Base-by-base conservation (phyloP, 1,140 invertebrate genomes). In the Araneus ventricosus region DNA sequence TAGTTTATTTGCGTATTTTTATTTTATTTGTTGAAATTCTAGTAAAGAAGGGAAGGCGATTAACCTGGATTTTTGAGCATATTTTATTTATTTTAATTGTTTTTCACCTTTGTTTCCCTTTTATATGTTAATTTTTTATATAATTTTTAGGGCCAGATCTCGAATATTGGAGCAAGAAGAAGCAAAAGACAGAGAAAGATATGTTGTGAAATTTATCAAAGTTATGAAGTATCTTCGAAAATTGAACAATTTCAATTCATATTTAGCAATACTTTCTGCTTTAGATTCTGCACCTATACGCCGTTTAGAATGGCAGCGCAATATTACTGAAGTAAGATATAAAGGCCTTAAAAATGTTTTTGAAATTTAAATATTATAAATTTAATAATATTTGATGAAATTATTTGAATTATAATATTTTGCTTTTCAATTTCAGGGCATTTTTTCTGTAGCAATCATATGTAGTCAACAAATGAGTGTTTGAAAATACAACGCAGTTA, bases 161-260 rank as follows among this genome's bases (percentile, higher is more conserved):
- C 96, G 96, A 94, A 97, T 98, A 91, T 95, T 99, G 67, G 97
- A 97, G 94, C 97, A 97, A 93, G 96, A 97, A 94, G 98, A 99
- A 94, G 97, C 98, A 17, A 98, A 98, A 95, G 98, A 99, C 94
- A 96, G 99, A n/a, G 99, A 99, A 96, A 98, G 98, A 95, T 99
- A 98, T 95, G 98, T 99, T 63, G 97, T 98, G 92, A 99, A 99
- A 95, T 99, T 99, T 95, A 98, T 99, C 61, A 99, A 99, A 96
- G 99, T 99, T 82, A 99, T 99, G 99, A 99, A 99, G 96, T 97
- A 98, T 95, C 96, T 99, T 92, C 96, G 99, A 93, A 99, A 99
- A 95, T 97, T 99, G 95, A 99, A 99, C 93, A 99, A 99, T 96
- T 99, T 99, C 95, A 99, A 99, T 96, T 99, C 99, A 63, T 99